These are phyloP conservation scores for Lophotis ruficrista DNA, from an alignment of 2,113 vertebrate genomes.

Conservation along the genomic window DNA sequence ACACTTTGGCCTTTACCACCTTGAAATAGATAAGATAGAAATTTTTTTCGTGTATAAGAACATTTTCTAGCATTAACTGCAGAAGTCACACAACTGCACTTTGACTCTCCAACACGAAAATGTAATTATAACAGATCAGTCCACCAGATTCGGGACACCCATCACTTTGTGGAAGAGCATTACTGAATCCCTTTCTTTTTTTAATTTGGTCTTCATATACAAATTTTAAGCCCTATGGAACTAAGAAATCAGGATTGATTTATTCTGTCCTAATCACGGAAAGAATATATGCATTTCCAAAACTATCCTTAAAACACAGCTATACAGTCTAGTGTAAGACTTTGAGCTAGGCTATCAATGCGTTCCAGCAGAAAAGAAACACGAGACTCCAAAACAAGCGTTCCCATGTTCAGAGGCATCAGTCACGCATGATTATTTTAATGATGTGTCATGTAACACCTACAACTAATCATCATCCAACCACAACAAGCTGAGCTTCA, in stretches of 20 bases:
- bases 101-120: not conserved
- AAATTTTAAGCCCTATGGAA: not conserved
- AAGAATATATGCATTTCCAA: not conserved
- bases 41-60: not conserved
- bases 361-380: not conserved
- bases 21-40: not conserved
- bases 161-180: not conserved
- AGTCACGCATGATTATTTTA: not conserved
- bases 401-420: not conserved
- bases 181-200: not conserved
- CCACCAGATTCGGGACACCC: not conserved
- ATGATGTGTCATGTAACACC: not conserved
- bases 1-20: not conserved
- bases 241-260: not conserved
- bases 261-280: not conserved
- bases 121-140: not conserved
- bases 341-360: not conserved
- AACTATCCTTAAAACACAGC: not conserved
- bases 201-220: not conserved
- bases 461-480: not conserved
- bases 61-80: not conserved
- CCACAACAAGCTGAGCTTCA: not conserved
- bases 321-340: not conserved
- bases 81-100: not conserved
- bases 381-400: fast-evolving